Evolutionary conservation across 2,113 vertebrate species (phyloP).

Genomic region (Camarhynchus parvulus): DNA sequence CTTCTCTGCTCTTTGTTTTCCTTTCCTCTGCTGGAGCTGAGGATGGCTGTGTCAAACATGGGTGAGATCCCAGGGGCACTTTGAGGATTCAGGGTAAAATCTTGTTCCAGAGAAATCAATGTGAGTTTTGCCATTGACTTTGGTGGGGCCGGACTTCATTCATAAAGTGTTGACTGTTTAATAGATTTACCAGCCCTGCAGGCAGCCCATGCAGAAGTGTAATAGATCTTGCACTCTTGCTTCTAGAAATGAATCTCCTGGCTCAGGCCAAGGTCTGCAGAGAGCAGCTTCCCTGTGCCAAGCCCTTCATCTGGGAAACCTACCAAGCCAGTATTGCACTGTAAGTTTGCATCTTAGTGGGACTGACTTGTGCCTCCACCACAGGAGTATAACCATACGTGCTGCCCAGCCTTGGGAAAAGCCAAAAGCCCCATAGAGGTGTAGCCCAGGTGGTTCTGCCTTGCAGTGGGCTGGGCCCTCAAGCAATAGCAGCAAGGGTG

Average conservation of each 20-base stretch:
- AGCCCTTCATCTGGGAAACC: background rate
- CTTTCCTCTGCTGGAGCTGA: background rate
- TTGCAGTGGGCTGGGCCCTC: rapidly evolving
- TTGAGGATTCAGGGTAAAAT: background rate
- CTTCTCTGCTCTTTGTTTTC: background rate
- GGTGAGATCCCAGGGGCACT: background rate
- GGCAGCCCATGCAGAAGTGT: slow-evolving; percentile 22
- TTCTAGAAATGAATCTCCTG: background rate
- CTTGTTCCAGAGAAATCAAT: background rate
- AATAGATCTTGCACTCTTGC: background rate
- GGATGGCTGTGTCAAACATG: background rate
- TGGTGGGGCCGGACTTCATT: slow-evolving; percentile 16
- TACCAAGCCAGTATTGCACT: background rate
- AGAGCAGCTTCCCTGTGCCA: background rate
- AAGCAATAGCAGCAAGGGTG: background rate
- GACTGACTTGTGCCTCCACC: background rate
- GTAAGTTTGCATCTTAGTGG: background rate
- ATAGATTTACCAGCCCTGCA: slow-evolving; percentile 3
- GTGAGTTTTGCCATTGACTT: slow-evolving; percentile 4
- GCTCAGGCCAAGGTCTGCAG: background rate
- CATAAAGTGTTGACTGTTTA: background rate
- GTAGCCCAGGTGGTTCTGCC: background rate
- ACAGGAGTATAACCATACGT: rapidly evolving
- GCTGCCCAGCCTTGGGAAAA: background rate
- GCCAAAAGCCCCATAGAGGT: background rate